Conservation (phyloP, 1,140 invertebrate genomes). For the Leptoteleia sp. region DNA sequence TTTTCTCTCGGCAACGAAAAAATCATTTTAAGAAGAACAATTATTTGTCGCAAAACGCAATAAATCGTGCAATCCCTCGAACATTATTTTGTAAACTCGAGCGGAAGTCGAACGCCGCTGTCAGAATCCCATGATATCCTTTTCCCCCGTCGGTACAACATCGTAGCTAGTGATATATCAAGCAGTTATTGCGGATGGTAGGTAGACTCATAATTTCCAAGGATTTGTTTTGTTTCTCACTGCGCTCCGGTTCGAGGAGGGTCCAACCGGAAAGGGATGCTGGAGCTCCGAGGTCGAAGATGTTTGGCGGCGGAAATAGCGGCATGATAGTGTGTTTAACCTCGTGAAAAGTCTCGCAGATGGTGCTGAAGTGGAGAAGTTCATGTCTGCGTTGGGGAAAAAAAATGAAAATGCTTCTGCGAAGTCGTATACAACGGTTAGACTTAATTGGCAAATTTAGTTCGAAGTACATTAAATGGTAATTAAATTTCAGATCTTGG, state of each 20-base stretch:
- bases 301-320: conserved; percentile 73
- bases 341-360: conserved; percentile 54
- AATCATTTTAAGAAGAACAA: too few relatives aligned
- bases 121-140: conserved; percentile 55
- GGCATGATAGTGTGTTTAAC: conserved; percentile 72
- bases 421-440: background rate
- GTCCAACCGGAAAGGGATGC: conserved; percentile 49
- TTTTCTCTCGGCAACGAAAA: too few relatives aligned
- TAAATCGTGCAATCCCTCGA: conserved; percentile 39
- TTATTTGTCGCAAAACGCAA: conserved; percentile 28
- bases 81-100: conserved; percentile 56
- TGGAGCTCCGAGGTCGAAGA: conserved; percentile 61
- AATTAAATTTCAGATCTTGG: conserved; percentile 2
- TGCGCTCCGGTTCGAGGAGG: conserved; percentile 25
- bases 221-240: conserved; percentile 66
- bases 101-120: conserved; percentile 58
- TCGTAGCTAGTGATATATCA: conserved; percentile 59
- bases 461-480: conserved; percentile 4
- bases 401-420: conserved; percentile 16
- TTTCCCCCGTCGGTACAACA: conserved; percentile 50
- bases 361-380: conserved; percentile 40
- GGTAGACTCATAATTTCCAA: conserved; percentile 66
- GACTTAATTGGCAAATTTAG: conserved; percentile 9
- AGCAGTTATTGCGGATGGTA: conserved; percentile 65
- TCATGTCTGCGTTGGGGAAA: conserved; percentile 3